Evolutionary conservation across 2,113 vertebrate genomes (phyloP).

Genomic region (Saiga tatarica): DNA sequence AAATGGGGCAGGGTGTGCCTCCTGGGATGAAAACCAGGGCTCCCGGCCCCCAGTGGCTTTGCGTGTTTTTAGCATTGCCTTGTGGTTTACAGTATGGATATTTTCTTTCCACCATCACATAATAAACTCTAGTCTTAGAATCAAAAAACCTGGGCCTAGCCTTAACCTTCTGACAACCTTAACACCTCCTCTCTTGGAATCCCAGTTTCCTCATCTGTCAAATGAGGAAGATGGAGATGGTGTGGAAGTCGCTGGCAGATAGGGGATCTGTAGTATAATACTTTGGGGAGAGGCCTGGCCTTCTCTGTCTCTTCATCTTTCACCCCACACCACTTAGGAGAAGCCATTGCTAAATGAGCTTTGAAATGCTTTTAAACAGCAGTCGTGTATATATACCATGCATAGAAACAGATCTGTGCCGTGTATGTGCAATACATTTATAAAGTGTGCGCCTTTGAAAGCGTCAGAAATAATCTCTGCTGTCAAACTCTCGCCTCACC

Average conservation of each 20-base stretch:
- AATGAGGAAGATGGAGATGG: background rate
- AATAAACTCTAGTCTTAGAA: background rate
- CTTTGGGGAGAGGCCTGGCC: background rate
- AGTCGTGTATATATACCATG: background rate
- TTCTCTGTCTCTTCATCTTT: slow-evolving; percentile 15
- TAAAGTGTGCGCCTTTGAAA: slow-evolving; percentile 23
- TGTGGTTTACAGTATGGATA: background rate
- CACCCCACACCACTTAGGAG: background rate
- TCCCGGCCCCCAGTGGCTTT: background rate
- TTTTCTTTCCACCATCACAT: background rate
- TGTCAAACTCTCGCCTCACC: slow-evolving; percentile 25
- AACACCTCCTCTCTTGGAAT: background rate
- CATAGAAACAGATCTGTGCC: background rate
- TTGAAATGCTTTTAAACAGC: slow-evolving; percentile 35
- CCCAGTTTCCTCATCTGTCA: background rate
- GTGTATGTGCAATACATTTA: background rate
- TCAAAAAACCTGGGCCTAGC: background rate
- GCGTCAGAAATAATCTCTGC: slow-evolving; percentile 40
- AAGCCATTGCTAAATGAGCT: background rate
- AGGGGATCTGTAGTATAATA: background rate
- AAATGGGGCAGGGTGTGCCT: background rate
- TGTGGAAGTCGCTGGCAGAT: background rate
- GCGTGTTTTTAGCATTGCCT: background rate
- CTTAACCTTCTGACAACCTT: background rate
- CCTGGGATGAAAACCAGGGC: background rate